A percentile compares a stretch with the other conserved stretches of the same genome.
phyloP scores from a whole-genome alignment of 2,888 invertebrate genomes.

The Brachypalpus laphriformis region DNA sequence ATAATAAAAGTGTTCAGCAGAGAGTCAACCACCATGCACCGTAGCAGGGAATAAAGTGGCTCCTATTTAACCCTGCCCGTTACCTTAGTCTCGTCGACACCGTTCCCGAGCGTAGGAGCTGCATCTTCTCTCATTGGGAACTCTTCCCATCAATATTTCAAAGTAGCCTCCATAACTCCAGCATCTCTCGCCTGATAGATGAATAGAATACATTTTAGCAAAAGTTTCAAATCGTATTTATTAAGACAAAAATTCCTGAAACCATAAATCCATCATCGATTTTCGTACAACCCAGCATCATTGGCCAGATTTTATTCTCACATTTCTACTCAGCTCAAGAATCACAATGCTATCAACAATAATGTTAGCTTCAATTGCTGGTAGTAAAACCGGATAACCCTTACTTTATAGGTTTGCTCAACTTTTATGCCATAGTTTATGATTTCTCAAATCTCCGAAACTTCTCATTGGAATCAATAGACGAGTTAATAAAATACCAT shows the following conservation, averaged over 20 bases:
- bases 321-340: background rate
- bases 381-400: background rate
- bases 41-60: too few relatives aligned
- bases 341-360: background rate
- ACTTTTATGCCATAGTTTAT: background rate
- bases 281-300: background rate
- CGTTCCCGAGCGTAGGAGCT: too few relatives aligned
- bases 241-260: background rate
- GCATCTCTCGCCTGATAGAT: too few relatives aligned
- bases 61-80: too few relatives aligned
- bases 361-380: background rate
- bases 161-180: too few relatives aligned
- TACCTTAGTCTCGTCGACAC: too few relatives aligned
- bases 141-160: too few relatives aligned
- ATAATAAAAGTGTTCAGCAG: too few relatives aligned
- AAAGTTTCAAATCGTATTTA: background rate
- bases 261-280: background rate
- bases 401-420: background rate
- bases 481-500: conserved; percentile 21
- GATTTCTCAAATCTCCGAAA: background rate
- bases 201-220: too few relatives aligned
- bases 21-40: too few relatives aligned
- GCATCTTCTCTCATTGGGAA: too few relatives aligned
- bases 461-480: conserved; percentile 16
- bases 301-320: background rate